Evolutionary conservation across 2,113 vertebrate species (phyloP).

Genomic region (Brachirus orientalis): DNA sequence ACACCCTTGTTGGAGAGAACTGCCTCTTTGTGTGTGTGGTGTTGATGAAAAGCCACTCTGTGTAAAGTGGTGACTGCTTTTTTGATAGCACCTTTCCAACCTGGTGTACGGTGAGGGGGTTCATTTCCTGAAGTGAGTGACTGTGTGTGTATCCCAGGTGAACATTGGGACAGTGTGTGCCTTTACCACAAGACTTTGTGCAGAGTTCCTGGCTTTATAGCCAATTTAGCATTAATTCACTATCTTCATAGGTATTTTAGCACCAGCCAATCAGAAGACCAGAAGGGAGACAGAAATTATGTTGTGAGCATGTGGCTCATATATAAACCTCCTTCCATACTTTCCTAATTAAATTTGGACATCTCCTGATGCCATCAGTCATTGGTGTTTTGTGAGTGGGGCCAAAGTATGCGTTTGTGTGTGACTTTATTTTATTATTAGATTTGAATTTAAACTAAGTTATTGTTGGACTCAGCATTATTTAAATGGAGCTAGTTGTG

Average conservation of each 20-base stretch:
- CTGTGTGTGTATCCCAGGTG: not conserved
- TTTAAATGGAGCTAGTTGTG: not conserved
- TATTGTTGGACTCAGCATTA: not conserved
- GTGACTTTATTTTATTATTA: not conserved
- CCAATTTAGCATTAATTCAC: too few species aligned
- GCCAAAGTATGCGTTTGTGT: not conserved
- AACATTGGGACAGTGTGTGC: not conserved
- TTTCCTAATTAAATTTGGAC: too few species aligned
- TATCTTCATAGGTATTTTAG: too few species aligned
- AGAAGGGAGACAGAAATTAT: too few species aligned
- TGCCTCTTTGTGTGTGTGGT: constrained; percentile 65
- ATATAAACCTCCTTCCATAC: too few species aligned
- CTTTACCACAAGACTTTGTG: too few species aligned
- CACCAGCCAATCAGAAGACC: too few species aligned
- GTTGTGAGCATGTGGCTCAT: too few species aligned
- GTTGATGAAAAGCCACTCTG: constrained; percentile 61
- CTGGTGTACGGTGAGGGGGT: constrained; percentile 58
- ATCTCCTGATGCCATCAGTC: too few species aligned
- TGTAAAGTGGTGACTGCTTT: constrained; percentile 49
- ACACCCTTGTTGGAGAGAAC: constrained; percentile 65
- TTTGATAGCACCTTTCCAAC: constrained; percentile 56
- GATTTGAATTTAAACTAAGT: not conserved
- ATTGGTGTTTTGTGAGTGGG: too few species aligned
- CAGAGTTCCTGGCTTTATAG: too few species aligned
- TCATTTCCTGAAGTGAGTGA: constrained; percentile 58